phyloP scores from a whole-genome alignment of 2,113 vertebrate genomes.

The Alexandromys fortis region DNA sequence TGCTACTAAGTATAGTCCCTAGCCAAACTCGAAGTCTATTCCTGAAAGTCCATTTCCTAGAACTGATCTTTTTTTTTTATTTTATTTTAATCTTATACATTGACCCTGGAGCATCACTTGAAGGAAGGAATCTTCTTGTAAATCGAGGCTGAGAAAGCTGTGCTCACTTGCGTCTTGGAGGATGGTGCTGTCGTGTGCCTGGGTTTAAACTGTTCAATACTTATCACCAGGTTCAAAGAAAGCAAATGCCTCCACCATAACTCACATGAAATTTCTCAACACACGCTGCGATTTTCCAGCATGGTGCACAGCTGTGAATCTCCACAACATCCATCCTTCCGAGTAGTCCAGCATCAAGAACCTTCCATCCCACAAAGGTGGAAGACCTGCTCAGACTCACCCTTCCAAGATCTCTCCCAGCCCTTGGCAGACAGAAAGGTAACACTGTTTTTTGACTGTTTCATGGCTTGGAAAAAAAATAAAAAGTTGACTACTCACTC shows the following conservation, averaged over 20 bases:
- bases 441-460: background rate
- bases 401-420: background rate
- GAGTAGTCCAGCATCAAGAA: background rate
- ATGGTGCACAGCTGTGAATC: constrained; percentile 41
- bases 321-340: constrained; percentile 47
- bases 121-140: background rate
- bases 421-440: background rate
- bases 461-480: constrained; percentile 25
- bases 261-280: constrained; percentile 55
- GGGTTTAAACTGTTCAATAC: constrained; percentile 58
- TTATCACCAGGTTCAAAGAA: constrained; percentile 49
- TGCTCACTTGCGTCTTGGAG: background rate
- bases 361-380: constrained; percentile 2
- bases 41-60: background rate
- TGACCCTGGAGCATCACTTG: background rate
- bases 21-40: background rate
- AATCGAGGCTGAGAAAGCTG: background rate
- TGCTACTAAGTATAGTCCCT: background rate
- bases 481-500: background rate
- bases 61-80: background rate
- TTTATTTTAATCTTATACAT: background rate
- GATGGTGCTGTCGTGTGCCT: background rate
- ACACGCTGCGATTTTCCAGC: constrained; percentile 58
- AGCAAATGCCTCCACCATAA: constrained; percentile 25
- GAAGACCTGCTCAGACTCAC: constrained; percentile 6